Evolutionary conservation across 1,140 invertebrate species (phyloP).

Genomic region (Tyrophagus putrescentiae): DNA sequence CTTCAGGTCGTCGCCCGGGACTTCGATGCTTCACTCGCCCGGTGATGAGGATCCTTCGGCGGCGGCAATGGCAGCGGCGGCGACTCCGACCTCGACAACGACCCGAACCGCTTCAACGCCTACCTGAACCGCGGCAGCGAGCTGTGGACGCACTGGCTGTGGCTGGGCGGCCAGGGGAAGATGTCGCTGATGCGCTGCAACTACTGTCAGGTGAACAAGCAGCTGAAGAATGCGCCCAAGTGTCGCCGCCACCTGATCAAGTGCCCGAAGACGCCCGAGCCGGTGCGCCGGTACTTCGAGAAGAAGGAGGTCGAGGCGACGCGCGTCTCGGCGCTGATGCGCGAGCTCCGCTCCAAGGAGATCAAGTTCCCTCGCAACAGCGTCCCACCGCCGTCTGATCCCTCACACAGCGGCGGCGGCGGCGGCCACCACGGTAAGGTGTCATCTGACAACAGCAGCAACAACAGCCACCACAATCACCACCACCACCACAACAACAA

Average conservation of each 20-base stretch:
- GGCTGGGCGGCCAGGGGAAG: conserved; percentile 12
- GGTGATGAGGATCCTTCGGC: no score
- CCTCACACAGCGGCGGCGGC: no score
- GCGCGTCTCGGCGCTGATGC: conserved; percentile 12
- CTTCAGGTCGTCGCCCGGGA: no score
- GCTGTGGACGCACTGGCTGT: conserved; percentile 14
- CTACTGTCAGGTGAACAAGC: conserved; percentile 11
- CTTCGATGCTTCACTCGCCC: no score
- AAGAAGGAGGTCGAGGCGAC: conserved; percentile 9
- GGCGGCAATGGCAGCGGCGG: not conserved
- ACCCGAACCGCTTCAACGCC: conserved; percentile 7
- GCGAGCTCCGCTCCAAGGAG: conserved; percentile 9
- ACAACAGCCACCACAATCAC: not conserved
- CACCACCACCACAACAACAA: conserved; percentile 9
- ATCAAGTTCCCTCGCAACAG: conserved; percentile 10
- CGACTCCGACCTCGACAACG: no score
- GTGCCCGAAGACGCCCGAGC: conserved; percentile 9
- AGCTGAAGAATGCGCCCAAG: conserved; percentile 14
- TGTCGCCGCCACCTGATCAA: conserved; percentile 15
- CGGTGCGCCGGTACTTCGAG: conserved; percentile 2
- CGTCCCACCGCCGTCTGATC: no score
- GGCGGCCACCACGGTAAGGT: no score
- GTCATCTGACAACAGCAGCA: no score
- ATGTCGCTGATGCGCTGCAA: conserved; percentile 13
- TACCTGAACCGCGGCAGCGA: conserved; percentile 8